These are phyloP conservation scores for Anoplius nigerrimus DNA, from an alignment of 2,888 invertebrate genomes.

Conservation along the genomic window DNA sequence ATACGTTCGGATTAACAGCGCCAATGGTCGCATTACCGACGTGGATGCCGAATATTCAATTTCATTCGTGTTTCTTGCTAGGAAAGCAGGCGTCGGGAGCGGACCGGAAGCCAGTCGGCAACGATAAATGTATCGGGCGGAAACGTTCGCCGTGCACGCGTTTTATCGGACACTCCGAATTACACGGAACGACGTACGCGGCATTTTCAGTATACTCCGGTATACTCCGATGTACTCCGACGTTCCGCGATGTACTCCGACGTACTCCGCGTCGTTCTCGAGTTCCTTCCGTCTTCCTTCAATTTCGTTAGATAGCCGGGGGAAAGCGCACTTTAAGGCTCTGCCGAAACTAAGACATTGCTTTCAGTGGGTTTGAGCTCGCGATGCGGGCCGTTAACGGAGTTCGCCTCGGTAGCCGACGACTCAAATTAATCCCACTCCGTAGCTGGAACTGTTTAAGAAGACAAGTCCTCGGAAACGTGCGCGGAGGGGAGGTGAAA, in stretches of 20 bases:
- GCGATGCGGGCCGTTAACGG: conserved; percentile 52
- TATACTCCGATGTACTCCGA: not conserved
- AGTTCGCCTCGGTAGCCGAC: conserved; percentile 57
- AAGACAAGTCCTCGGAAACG: too few relatives aligned
- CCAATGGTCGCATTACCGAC: too few relatives aligned
- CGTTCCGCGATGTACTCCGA: too few relatives aligned
- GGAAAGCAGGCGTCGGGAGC: too few relatives aligned
- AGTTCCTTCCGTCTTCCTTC: conserved; percentile 7
- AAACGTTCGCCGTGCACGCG: not conserved
- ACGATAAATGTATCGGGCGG: not conserved
- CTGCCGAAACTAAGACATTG: conserved; percentile 37
- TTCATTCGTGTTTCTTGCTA: too few relatives aligned
- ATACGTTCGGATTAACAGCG: not conserved
- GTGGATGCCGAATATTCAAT: too few relatives aligned
- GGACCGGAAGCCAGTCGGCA: not conserved
- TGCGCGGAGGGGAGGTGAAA: too few relatives aligned
- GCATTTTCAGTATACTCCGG: not conserved
- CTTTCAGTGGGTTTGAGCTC: conserved; percentile 48
- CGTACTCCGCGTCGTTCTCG: not conserved
- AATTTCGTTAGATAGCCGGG: conserved; percentile 25
- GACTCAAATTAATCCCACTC: too few relatives aligned
- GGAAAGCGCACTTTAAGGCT: conserved; percentile 2
- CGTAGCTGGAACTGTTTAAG: too few relatives aligned
- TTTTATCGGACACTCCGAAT: not conserved
- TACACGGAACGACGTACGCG: not conserved